Conservation (phyloP, 2,113 vertebrate genomes). For the Prochilodus magdalenae region DNA sequence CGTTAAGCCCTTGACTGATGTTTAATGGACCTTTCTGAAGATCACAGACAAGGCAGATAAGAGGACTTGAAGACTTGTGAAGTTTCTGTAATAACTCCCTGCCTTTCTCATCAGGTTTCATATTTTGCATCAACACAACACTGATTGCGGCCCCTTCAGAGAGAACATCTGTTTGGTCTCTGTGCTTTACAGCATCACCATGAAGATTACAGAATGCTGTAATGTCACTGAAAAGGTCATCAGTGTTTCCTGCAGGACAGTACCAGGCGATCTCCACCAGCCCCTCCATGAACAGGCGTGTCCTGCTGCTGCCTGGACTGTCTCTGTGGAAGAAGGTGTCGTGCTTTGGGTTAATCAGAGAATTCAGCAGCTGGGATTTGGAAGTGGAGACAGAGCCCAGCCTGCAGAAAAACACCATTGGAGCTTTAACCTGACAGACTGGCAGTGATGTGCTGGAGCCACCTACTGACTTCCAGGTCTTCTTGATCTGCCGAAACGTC, state of each 20-base stretch:
- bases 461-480: no score
- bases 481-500: no score
- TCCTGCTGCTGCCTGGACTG: conserved; percentile 52
- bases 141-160: conserved; percentile 64
- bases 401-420: no score
- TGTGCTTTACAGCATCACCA: conserved; percentile 22
- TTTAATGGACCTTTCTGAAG: no score
- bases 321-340: conserved; percentile 76
- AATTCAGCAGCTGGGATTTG: conserved; percentile 78
- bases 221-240: conserved; percentile 72
- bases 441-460: no score
- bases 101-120: no score
- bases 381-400: no score
- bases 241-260: conserved; percentile 68
- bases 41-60: no score
- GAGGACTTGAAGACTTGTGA: no score
- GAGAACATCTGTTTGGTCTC: conserved; percentile 11
- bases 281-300: conserved; percentile 74
- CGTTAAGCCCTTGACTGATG: no score
- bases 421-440: no score
- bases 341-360: conserved; percentile 72
- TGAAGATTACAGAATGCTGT: conserved; percentile 73
- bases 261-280: conserved; percentile 83
- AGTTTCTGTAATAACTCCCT: no score
- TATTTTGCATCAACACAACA: conserved; percentile 58